Evolutionary conservation across 2,888 invertebrate species (phyloP), one percentile per base, ranked within the genome.

Genomic region (Synergus itoensis): DNA sequence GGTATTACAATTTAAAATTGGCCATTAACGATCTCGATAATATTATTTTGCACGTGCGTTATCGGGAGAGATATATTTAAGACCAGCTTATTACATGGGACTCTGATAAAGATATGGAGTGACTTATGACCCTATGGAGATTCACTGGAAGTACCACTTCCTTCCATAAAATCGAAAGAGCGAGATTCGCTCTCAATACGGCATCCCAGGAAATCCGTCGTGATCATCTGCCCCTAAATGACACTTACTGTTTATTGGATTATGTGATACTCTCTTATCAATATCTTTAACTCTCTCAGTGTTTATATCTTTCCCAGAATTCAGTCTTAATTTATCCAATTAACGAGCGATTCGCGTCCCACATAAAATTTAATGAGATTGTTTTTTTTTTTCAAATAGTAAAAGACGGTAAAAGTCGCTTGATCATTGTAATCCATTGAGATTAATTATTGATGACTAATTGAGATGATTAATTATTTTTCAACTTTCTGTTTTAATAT

Each of bases 11-110:
- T 28, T 16, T 28, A 16, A 16, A 69, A 18, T 18, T 73, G 53
- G 53, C 36, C 18, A 36, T 78, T 67, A 76, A 79, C 81, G 85
- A 87, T 83, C 84, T 82, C 79, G 82, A 85, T 80, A 86, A 86
- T 85, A 88, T 87, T 88, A 88, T 89, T 89, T 90, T 88, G 89
- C 88, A 90, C 89, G 91, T 89, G 90, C 87, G 86, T 84, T 89
- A 89, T 89, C 89, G 80, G 40, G 36, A 73, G 28, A 8, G 73
- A 73, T 73, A 73, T 53, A 36, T 28, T 16, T 16, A n/a, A 73
- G 81, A 76, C 84, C 84, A 87, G 82, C 87, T 28, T 87, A 83
- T 88, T 88, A 89, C 86, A 87, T 87, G 87, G 84, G 88, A 86
- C 84, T 82, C 81, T 81, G 90, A 90, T 90, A 89, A 87, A 88